Evolutionary conservation across 2,113 vertebrate genomes (phyloP).

Genomic region (Lichenostomus cassidix): DNA sequence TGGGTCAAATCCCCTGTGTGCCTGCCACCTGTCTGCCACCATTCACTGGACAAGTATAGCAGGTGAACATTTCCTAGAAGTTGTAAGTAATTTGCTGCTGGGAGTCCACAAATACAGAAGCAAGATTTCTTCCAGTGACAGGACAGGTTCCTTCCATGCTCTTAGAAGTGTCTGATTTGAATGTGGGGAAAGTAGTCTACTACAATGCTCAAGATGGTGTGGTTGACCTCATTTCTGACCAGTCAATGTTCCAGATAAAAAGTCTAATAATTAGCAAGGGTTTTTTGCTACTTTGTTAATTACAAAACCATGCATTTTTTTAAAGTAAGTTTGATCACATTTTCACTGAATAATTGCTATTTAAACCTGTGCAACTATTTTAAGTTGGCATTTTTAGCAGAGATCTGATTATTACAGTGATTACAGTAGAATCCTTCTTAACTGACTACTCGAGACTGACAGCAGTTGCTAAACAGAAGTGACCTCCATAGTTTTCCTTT

Average conservation of each 20-base stretch:
- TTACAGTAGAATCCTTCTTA: conserved; percentile 1
- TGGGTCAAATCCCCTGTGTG: neutral
- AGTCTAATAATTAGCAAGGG: neutral
- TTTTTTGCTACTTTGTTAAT: neutral
- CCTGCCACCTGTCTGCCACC: neutral
- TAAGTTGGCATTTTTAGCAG: neutral
- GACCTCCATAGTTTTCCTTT: neutral
- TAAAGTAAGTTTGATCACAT: neutral
- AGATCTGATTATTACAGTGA: neutral
- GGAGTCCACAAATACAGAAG: neutral
- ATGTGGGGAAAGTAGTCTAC: neutral
- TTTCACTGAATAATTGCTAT: neutral
- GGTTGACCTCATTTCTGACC: neutral
- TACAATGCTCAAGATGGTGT: accelerated
- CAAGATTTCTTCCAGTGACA: neutral
- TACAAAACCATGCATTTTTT: neutral
- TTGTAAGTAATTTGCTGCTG: neutral
- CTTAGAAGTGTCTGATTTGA: neutral
- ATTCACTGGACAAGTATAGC: neutral
- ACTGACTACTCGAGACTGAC: neutral
- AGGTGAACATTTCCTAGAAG: neutral
- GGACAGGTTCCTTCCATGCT: neutral
- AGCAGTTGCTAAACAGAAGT: neutral
- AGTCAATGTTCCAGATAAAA: neutral
- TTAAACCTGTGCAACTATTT: neutral